A percentile compares a stretch with the other conserved stretches of the same genome.
phyloP scores from a whole-genome alignment of 2,113 vertebrate species.

The Scolopax mira region DNA sequence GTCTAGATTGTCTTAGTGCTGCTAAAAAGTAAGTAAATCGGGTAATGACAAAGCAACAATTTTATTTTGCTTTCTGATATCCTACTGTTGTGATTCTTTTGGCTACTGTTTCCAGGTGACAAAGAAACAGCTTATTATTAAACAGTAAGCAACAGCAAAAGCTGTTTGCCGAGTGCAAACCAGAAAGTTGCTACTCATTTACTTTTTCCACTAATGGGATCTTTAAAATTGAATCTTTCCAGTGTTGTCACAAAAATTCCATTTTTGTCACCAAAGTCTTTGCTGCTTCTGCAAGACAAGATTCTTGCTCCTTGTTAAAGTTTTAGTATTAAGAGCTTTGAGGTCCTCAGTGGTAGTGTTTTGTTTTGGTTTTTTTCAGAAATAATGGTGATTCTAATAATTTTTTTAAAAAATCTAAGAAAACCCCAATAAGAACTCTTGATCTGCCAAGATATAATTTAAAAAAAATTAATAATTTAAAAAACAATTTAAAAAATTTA shows the following conservation, averaged over 20 bases:
- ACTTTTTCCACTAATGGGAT: neutral
- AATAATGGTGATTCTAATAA: neutral
- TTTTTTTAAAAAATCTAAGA: neutral
- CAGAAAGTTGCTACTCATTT: fast-evolving
- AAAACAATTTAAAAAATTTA: no score
- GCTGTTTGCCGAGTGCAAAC: neutral
- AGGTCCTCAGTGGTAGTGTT: no score
- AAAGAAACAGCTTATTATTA: neutral
- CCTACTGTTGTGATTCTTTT: neutral
- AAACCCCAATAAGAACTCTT: neutral
- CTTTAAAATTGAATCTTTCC: neutral
- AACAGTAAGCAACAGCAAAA: neutral
- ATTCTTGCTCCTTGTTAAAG: neutral
- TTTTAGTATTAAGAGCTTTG: neutral
- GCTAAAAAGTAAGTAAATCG: neutral
- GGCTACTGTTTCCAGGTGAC: neutral
- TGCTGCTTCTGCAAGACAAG: neutral
- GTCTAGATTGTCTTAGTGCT: neutral
- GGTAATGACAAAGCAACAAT: neutral
- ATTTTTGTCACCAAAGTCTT: neutral
- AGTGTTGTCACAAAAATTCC: neutral
- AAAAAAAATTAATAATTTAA: no score
- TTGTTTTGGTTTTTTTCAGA: fast-evolving
- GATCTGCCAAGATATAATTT: neutral
- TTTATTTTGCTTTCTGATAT: neutral